Conservation (phyloP, 1,140 invertebrate species). For the Hyles vespertilio region DNA sequence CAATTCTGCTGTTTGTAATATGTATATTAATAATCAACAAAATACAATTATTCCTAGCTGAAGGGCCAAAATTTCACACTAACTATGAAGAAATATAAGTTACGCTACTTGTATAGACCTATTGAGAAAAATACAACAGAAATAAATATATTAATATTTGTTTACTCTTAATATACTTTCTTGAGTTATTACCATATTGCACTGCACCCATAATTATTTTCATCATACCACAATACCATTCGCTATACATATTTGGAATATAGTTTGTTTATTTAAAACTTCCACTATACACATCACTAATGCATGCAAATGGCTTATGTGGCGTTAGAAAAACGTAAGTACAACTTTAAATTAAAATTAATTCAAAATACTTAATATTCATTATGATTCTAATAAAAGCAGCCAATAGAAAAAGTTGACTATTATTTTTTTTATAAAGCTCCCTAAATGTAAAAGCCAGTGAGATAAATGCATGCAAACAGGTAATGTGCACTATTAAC, state of each 20-base stretch:
- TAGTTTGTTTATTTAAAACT: slow-evolving; percentile 12
- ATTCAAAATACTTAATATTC: slow-evolving; percentile 29
- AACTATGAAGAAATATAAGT: slow-evolving; percentile 6
- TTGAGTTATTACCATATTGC: slow-evolving; percentile 46
- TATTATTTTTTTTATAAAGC: slow-evolving; percentile 40
- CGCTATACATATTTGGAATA: slow-evolving; percentile 25
- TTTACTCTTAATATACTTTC: slow-evolving; percentile 4
- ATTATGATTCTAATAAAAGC: slow-evolving; percentile 40
- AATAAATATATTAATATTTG: slow-evolving; percentile 3
- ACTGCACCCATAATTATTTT: slow-evolving; percentile 50
- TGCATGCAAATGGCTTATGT: slow-evolving; percentile 24
- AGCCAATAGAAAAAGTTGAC: slow-evolving; percentile 57
- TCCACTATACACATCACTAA: slow-evolving; percentile 15
- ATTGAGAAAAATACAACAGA: slow-evolving; percentile 5
- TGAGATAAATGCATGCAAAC: slow-evolving; percentile 64
- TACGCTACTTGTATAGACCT: neutral
- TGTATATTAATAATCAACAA: too few species aligned
- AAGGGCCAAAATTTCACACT: slow-evolving; percentile 12
- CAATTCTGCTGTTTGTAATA: too few species aligned
- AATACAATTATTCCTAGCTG: slow-evolving; percentile 8
- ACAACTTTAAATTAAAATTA: slow-evolving; percentile 24
- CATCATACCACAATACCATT: slow-evolving; percentile 32
- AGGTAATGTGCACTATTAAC: slow-evolving; percentile 62
- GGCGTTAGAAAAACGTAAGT: slow-evolving; percentile 38
- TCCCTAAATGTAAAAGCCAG: slow-evolving; percentile 58